Evolutionary conservation across 2,888 invertebrate genomes (phyloP).

Genomic region (Lithodes maja): DNA sequence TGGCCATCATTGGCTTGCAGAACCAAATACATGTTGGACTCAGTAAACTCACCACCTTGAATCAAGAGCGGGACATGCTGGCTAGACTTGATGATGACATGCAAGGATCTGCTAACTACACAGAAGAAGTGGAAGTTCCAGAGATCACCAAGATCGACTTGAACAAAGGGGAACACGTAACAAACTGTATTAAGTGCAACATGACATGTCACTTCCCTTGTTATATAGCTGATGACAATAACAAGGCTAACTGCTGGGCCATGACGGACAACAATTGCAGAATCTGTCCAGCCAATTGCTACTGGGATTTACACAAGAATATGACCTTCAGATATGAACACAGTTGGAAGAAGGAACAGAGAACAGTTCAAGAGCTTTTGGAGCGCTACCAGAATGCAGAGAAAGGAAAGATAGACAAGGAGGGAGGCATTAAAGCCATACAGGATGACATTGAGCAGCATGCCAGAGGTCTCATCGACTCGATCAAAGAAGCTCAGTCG

Average conservation of each 20-base stretch:
- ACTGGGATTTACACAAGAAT: conserved; percentile 66
- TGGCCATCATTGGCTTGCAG: conserved; percentile 64
- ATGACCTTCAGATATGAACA: conserved; percentile 54
- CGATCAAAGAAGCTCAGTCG: conserved; percentile 24
- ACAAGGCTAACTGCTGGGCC: conserved; percentile 71
- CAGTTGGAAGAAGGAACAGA: conserved; percentile 48
- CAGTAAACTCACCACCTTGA: conserved; percentile 47
- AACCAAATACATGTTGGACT: conserved; percentile 66
- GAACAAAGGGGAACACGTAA: conserved; percentile 67
- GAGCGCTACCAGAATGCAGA: conserved; percentile 70
- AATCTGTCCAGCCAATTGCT: conserved; percentile 63
- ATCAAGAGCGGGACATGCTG: conserved; percentile 63
- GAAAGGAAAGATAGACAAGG: conserved; percentile 50
- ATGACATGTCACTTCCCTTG: conserved; percentile 72
- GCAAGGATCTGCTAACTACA: conserved; percentile 71
- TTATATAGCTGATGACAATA: conserved; percentile 67
- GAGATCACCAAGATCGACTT: conserved; percentile 54
- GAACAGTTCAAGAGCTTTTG: conserved; percentile 71
- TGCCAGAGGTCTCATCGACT: conserved; percentile 60
- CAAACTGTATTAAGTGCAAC: conserved; percentile 72
- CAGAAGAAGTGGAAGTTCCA: conserved; percentile 70
- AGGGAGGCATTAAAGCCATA: conserved; percentile 52
- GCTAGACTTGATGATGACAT: conserved; percentile 62
- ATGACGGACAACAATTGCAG: conserved; percentile 62
- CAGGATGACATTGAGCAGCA: conserved; percentile 59